These are phyloP conservation scores for Rafetus swinhoei DNA, from an alignment of 2,113 vertebrate genomes.

Conservation along the genomic window DNA sequence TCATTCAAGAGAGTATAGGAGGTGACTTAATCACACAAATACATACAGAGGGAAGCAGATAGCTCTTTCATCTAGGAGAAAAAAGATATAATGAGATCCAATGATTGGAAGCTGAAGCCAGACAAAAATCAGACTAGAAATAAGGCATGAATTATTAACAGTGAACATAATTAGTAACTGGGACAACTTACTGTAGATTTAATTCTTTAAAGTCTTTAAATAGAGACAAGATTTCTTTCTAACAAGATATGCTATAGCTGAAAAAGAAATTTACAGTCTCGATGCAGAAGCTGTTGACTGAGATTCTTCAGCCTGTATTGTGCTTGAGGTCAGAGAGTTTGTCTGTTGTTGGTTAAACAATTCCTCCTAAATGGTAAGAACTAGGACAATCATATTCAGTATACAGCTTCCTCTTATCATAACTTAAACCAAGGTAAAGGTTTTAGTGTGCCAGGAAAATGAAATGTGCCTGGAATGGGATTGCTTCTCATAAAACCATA, in stretches of 20 bases:
- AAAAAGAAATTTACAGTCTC: neutral
- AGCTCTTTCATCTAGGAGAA: neutral
- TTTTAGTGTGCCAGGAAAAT: too few species aligned
- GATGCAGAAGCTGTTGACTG: neutral
- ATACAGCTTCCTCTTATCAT: too few species aligned
- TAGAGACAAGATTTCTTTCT: constrained; percentile 1
- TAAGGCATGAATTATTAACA: constrained; percentile 47
- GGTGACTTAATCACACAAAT: constrained; percentile 7
- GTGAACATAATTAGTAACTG: constrained; percentile 56
- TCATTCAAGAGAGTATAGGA: constrained; percentile 31
- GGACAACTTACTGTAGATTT: constrained; percentile 49
- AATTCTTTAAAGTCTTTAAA: constrained; percentile 28
- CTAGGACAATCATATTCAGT: too few species aligned
- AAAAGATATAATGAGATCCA: neutral
- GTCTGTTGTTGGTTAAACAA: too few species aligned
- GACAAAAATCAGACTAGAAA: constrained; percentile 42
- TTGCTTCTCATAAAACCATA: too few species aligned
- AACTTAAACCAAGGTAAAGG: too few species aligned
- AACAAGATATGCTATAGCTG: neutral
- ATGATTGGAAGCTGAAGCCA: neutral
- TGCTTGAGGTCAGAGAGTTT: neutral
- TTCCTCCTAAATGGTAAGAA: too few species aligned
- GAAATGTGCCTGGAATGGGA: too few species aligned
- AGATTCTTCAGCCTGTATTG: neutral
- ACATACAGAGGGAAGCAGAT: neutral